These are phyloP conservation scores for Bos taurus DNA, from an alignment of 2,113 vertebrate genomes.

Conservation along the genomic window DNA sequence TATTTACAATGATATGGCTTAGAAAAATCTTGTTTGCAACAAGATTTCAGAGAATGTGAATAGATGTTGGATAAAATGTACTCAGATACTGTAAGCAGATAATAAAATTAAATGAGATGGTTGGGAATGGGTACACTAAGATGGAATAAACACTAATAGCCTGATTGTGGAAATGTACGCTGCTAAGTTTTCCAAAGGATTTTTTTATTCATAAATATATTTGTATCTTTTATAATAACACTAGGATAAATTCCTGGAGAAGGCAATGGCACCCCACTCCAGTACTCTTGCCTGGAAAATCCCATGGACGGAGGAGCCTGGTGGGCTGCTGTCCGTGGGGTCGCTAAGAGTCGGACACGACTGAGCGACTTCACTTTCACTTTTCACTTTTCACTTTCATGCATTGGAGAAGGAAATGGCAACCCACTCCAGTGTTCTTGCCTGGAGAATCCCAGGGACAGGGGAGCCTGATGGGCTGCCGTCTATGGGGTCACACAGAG, in stretches of 20 bases:
- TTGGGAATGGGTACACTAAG: neutral
- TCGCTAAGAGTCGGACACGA: no score
- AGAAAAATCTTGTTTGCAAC: neutral
- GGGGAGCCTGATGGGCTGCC: no score
- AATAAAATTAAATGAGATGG: neutral
- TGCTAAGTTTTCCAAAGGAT: neutral
- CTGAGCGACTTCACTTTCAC: no score
- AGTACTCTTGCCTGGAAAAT: no score
- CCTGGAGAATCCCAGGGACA: no score
- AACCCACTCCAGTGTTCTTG: no score
- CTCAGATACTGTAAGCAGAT: neutral
- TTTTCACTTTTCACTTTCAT: no score
- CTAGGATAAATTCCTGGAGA: neutral
- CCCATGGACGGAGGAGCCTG: no score
- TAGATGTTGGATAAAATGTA: neutral
- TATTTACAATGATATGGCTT: neutral
- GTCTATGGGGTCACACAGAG: no score
- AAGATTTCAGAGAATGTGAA: neutral
- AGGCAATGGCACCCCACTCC: no score
- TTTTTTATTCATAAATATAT: neutral
- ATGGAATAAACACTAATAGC: neutral
- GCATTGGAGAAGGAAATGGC: no score
- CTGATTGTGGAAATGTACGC: neutral
- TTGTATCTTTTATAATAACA: neutral
- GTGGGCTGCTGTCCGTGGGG: no score